Percentiles rank a stretch among this genome's conserved stretches.
phyloP scores from a whole-genome alignment of 2,113 vertebrate species.

The Oophaga pumilio region DNA sequence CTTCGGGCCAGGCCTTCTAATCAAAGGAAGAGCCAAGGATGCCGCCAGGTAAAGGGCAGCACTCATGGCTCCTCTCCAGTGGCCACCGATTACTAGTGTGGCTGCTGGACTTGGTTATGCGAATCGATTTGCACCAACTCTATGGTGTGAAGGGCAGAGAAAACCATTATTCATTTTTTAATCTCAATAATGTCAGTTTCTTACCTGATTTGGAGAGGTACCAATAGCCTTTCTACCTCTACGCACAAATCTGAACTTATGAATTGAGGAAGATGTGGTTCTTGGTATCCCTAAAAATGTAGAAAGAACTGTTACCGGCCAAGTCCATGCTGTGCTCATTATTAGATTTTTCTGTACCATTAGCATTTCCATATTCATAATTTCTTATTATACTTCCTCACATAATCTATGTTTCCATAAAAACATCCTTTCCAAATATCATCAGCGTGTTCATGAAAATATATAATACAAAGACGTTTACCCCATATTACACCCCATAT shows the following conservation, averaged over 20 bases:
- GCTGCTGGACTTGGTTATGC: no score
- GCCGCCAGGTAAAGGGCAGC: no score
- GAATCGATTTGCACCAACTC: no score
- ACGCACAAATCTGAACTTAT: not conserved
- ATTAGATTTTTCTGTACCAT: not conserved
- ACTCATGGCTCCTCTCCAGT: no score
- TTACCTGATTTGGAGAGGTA: conserved; percentile 27
- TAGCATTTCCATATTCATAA: not conserved
- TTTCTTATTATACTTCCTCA: no score
- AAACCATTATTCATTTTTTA: not conserved
- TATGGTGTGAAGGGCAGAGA: no score
- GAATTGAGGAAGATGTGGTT: not conserved
- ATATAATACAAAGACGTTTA: not conserved
- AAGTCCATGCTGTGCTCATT: not conserved
- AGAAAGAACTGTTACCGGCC: not conserved
- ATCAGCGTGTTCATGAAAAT: not conserved
- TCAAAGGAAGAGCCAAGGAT: no score
- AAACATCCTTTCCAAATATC: not conserved
- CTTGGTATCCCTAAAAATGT: conserved; percentile 3
- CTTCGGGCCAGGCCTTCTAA: no score
- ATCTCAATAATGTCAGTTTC: not conserved
- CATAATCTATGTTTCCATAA: not conserved
- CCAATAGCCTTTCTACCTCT: not conserved
- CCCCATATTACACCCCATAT: not conserved
- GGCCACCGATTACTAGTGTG: no score